Base-by-base conservation (phyloP, 2,888 invertebrate genomes). In the Drosophila aldrichi region DNA sequence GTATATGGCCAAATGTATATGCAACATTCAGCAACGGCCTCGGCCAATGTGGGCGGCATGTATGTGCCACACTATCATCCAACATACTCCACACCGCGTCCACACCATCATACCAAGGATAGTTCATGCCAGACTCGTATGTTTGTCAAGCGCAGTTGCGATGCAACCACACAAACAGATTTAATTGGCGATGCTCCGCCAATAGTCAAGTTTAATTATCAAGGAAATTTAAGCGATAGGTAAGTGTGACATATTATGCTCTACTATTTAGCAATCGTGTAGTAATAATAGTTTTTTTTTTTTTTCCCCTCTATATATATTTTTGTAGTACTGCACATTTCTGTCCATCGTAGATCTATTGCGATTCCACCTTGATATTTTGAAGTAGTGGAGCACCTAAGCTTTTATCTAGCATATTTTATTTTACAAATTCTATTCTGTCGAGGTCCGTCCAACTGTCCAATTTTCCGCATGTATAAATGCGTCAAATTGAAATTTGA, bases 141-240 rank as follows among this genome's bases (percentile, higher is more conserved):
- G 0, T 14, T 6, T 3, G 32, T 59, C 0, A 79, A 66, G 22
- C 56, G 51, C 9, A 29, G 32, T 43, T 62, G 62, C n/a, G 74
- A 89, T 70, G 89, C 54, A 4, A 38, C 43, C 41, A 89, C 74
- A 6, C 85, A 86, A 54, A 82, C 70, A 3, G 72, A 83, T 40
- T 4, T 60, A 1, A 49, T 71, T 32, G 65, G 59, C 10, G 46
- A 58, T 29, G 36, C 52, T 5, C 43, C 62, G 9, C 62, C 88
- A 6, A 60, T 83, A 49, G 56, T 40, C 8, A 86, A 84, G 14
- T 29, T 80, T 5, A 85, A 81, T 69, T 29, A 62, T 43, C 60
- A 48, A 34, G 25, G 34, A 6, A 55, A 43, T 29, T 9, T 40
- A 0, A 57, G 20, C 12, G 38, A 74, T 12, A 40, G 25, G 72